A percentile compares a stretch with the other conserved stretches of the same genome.
These are phyloP conservation scores for Melikaiella ostensackeni DNA, from an alignment of 2,888 invertebrate species.

Conservation along the genomic window DNA sequence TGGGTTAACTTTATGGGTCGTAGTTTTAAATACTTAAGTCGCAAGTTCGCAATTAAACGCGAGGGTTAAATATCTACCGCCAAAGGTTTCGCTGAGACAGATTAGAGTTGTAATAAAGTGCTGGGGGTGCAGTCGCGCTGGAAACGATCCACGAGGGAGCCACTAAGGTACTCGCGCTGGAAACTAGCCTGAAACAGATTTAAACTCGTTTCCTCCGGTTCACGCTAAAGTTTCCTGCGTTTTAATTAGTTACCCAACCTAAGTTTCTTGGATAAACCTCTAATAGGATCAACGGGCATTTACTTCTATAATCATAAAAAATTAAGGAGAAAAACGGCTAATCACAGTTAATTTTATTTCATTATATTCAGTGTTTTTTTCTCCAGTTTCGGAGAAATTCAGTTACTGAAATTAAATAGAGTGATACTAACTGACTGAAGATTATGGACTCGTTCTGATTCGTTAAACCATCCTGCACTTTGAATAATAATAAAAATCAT, in stretches of 20 bases:
- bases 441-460: too few species aligned
- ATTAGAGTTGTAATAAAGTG: conserved; percentile 76
- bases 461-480: too few species aligned
- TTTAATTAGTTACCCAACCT: conserved; percentile 72
- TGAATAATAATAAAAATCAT: too few species aligned
- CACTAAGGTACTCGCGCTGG: conserved; percentile 74
- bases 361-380: not conserved
- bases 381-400: not conserved
- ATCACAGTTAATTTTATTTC: not conserved
- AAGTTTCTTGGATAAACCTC: conserved; percentile 40
- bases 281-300: conserved; percentile 32
- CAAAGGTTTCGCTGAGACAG: conserved; percentile 65
- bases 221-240: conserved; percentile 72
- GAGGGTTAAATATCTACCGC: conserved; percentile 67
- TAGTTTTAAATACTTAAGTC: conserved; percentile 41
- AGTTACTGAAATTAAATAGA: too few species aligned
- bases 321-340: not conserved
- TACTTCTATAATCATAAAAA: conserved; percentile 10
- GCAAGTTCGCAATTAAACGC: conserved; percentile 53
- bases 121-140: conserved; percentile 70
- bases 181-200: conserved; percentile 76
- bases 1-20: not conserved
- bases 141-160: conserved; percentile 76
- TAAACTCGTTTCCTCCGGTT: conserved; percentile 75
- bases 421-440: too few species aligned